Evolutionary conservation across 2,888 invertebrate species (phyloP).

Genomic region (Iphiclides podalirius): DNA sequence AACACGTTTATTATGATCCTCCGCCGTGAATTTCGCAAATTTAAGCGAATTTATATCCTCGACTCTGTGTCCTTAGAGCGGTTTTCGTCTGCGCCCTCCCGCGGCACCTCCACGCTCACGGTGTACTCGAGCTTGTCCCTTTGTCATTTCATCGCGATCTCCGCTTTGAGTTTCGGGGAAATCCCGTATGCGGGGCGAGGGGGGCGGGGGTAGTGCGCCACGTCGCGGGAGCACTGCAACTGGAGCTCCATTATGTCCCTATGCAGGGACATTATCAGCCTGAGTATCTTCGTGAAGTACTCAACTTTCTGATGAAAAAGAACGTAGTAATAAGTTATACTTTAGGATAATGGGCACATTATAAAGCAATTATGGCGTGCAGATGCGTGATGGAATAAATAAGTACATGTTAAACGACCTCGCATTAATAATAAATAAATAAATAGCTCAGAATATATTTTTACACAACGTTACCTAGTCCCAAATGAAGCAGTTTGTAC

Average conservation of each 20-base stretch:
- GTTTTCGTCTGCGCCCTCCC: slow-evolving; percentile 17
- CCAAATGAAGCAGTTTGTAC: too few relatives aligned
- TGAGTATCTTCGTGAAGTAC: slow-evolving; percentile 69
- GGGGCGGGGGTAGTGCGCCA: slow-evolving; percentile 33
- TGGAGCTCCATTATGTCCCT: slow-evolving; percentile 68
- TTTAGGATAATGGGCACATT: too few relatives aligned
- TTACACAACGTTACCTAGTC: too few relatives aligned
- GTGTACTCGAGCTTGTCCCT: slow-evolving; percentile 38
- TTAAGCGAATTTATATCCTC: slow-evolving; percentile 6
- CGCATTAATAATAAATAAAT: too few relatives aligned
- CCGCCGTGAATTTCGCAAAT: too few relatives aligned
- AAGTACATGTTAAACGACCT: too few relatives aligned
- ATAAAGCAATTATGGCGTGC: too few relatives aligned
- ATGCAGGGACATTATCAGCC: slow-evolving; percentile 68
- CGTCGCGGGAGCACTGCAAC: slow-evolving; percentile 47
- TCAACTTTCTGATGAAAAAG: slow-evolving; percentile 58
- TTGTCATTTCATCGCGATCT: slow-evolving; percentile 68
- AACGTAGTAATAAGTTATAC: too few relatives aligned
- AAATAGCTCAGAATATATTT: too few relatives aligned
- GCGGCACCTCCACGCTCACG: slow-evolving; percentile 41
- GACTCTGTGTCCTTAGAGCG: slow-evolving; percentile 7
- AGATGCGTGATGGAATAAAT: too few relatives aligned
- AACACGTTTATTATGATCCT: too few relatives aligned
- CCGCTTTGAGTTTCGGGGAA: slow-evolving; percentile 57
- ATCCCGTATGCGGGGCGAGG: slow-evolving; percentile 42